Evolutionary conservation across 1,140 invertebrate species (phyloP), one percentile per base, ranked within the genome.

Genomic region (Sarcophaga bullata): DNA sequence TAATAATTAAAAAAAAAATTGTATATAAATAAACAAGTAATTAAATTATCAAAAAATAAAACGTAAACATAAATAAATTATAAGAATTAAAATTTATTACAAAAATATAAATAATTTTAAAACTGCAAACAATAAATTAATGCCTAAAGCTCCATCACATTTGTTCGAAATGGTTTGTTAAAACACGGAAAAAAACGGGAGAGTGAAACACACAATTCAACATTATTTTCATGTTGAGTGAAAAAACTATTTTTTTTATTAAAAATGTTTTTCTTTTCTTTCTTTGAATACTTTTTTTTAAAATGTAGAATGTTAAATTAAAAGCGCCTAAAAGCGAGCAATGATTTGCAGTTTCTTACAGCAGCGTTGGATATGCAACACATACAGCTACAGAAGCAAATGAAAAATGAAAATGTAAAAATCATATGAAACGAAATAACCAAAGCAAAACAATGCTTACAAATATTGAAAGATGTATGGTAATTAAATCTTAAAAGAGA

Each of bases 261-360:
- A 68, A 68, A 68, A 11, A 68, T 6, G 15, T 68, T 68, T 68
- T 68, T 68, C 58, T 68, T 37, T 37, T 37, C 25, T 52, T 68
- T 9, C 62, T 68, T 68, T 68, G 19, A 17, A 0, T 9, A 68
- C 17, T 68, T 68, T 68, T 68, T 68, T 25, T n/a, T n/a, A n/a
- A n/a, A 68, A 19, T 68, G 62, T 68, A 68, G 62, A 15, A 68
- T 68, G 62, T 25, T 68, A 68, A 68, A 68, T 68, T 62, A 17
- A 25, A 68, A 68, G 17, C 62, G 62, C 62, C 62, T 68, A 68
- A 68, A 68, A 68, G 62, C 17, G n/a, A 68, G 62, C 62, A 68
- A 1, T 37, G 25, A 37, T 37, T 37, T 37, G 25, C 25, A 37
- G 25, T 37, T 37, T 37, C 25, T 4, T 37, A 37, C 25, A 37